Evolutionary conservation across 2,797 vertebrate species (phyloP).

Genomic region (Micromesistius poutassou): DNA sequence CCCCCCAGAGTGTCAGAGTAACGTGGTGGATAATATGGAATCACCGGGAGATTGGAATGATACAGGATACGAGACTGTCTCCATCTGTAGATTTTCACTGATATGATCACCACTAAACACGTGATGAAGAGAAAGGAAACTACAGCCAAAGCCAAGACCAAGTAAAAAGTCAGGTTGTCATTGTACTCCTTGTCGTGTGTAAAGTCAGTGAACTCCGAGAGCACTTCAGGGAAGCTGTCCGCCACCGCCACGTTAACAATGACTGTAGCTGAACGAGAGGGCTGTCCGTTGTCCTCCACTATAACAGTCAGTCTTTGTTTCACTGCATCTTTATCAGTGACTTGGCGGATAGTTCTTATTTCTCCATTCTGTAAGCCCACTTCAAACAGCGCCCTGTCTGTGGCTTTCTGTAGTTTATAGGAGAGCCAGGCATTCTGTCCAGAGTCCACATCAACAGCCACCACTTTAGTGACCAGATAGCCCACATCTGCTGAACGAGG

Average conservation of each 20-base stretch:
- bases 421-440: constrained; percentile 75
- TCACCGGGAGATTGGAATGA: too few species aligned
- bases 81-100: too few species aligned
- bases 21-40: too few species aligned
- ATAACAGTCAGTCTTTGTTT: constrained; percentile 70
- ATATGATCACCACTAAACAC: too few species aligned
- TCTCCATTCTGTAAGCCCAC: constrained; percentile 65
- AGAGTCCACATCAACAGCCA: constrained; percentile 74
- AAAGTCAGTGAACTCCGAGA: constrained; percentile 35
- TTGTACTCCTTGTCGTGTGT: too few species aligned
- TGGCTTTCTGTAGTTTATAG: constrained; percentile 70
- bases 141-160: too few species aligned
- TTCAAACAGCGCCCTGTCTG: constrained; percentile 71
- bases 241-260: constrained; percentile 54
- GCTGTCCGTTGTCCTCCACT: constrained; percentile 71
- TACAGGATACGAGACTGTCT: too few species aligned
- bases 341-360: constrained; percentile 60
- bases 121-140: too few species aligned
- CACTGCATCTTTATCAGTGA: constrained; percentile 50
- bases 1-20: too few species aligned
- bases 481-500: background rate
- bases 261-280: constrained; percentile 58
- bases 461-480: constrained; percentile 55
- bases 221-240: constrained; percentile 32
- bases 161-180: too few species aligned